Conservation (phyloP, 64 coral and sea anemone species). For the Catalaphyllia jardinei region DNA sequence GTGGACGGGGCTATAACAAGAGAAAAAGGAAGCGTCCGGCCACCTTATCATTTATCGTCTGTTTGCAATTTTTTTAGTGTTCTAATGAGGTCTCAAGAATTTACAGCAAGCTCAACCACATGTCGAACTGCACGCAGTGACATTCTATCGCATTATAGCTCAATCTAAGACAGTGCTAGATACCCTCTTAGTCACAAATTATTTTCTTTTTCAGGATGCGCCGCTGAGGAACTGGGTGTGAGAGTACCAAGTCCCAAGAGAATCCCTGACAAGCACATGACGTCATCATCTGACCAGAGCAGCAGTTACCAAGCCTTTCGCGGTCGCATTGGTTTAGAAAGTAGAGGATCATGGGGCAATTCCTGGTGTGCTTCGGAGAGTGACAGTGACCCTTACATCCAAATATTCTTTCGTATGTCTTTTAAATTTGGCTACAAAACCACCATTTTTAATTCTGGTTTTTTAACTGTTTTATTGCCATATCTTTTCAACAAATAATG, state of each 20-base stretch:
- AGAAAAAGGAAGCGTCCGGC: neutral
- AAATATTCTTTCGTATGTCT: constrained; percentile 28
- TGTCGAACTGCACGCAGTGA: too few relatives aligned
- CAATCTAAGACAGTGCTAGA: too few relatives aligned
- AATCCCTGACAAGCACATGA: constrained; percentile 30
- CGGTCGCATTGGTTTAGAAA: constrained; percentile 1
- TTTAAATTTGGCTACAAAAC: neutral
- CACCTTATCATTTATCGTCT: neutral
- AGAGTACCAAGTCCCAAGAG: neutral
- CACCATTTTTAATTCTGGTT: too few relatives aligned
- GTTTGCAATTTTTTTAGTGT: too few relatives aligned
- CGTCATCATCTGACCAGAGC: constrained; percentile 13
- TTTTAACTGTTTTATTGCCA: too few relatives aligned
- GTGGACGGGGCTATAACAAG: neutral
- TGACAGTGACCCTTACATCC: neutral
- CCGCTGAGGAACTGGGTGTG: neutral
- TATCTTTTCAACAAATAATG: too few relatives aligned
- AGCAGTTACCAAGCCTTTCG: constrained; percentile 13
- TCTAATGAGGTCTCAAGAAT: too few relatives aligned
- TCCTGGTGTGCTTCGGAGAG: constrained; percentile 2
- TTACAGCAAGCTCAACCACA: too few relatives aligned
- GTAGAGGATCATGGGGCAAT: neutral
- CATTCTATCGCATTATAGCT: too few relatives aligned
- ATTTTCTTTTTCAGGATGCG: neutral
- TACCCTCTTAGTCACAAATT: too few relatives aligned